Evolutionary conservation across 2,888 invertebrate genomes (phyloP).

Genomic region (Luperina testacea): DNA sequence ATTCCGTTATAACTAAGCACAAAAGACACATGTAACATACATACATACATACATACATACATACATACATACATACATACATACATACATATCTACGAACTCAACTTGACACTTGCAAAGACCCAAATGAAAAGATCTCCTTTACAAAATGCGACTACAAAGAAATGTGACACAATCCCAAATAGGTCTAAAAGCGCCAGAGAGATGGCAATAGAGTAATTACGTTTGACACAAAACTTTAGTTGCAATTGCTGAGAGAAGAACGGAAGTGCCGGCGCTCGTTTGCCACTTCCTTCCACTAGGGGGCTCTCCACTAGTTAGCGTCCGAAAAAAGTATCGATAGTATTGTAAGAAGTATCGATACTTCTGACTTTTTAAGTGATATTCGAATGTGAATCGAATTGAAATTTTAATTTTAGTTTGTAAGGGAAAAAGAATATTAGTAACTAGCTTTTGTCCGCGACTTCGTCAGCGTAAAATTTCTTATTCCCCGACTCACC

Average conservation of each 20-base stretch:
- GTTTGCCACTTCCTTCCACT: slow-evolving; percentile 73
- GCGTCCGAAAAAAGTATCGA: slow-evolving; percentile 44
- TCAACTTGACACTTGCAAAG: slow-evolving; percentile 27
- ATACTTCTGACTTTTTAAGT: neutral
- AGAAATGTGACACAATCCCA: slow-evolving; percentile 58
- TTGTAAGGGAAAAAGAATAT: no score
- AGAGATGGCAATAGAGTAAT: slow-evolving; percentile 70
- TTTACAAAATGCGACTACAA: slow-evolving; percentile 59
- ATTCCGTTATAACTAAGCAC: slow-evolving; percentile 4
- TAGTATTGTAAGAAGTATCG: neutral
- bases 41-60: no score
- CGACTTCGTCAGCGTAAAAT: no score
- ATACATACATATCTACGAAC: neutral
- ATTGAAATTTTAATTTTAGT: no score
- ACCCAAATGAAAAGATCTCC: slow-evolving; percentile 57
- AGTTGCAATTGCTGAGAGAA: slow-evolving; percentile 74
- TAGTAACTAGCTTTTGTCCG: no score
- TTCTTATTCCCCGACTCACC: no score
- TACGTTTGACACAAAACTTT: slow-evolving; percentile 75
- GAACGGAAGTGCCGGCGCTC: slow-evolving; percentile 71
- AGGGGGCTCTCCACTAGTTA: slow-evolving; percentile 50
- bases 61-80: no score
- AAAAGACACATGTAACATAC: slow-evolving; percentile 28
- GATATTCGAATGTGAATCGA: neutral
- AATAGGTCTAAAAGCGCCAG: slow-evolving; percentile 58